Evolutionary conservation across 2,113 vertebrate species (phyloP).

Genomic region (Triplophysa rosa): DNA sequence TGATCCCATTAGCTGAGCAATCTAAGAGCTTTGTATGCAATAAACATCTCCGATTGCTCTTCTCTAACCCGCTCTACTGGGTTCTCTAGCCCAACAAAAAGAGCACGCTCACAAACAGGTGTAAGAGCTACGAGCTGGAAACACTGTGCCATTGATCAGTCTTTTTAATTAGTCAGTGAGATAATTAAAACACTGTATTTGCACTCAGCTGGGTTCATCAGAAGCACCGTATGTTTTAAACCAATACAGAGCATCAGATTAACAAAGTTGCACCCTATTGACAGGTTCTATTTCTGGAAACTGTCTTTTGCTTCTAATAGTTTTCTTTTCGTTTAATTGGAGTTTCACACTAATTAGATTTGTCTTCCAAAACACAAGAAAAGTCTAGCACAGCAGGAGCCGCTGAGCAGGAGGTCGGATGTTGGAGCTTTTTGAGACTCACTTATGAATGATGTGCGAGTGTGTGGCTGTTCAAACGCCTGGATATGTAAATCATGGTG

Average conservation of each 20-base stretch:
- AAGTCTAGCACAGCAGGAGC: constrained; percentile 52
- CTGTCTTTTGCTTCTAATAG: constrained; percentile 42
- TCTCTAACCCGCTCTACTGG: neutral
- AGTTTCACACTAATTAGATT: constrained; percentile 57
- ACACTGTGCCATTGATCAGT: constrained; percentile 49
- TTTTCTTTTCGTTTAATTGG: constrained; percentile 49
- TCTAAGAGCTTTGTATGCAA: constrained; percentile 25
- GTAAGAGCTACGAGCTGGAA: constrained; percentile 36
- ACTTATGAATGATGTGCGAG: constrained; percentile 9
- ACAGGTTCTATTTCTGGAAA: constrained; percentile 46
- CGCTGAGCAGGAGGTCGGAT: constrained; percentile 49
- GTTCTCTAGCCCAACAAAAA: constrained; percentile 20
- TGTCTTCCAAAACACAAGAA: constrained; percentile 54
- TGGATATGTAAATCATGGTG: neutral
- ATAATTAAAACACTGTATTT: constrained; percentile 41
- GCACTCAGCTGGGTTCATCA: constrained; percentile 47
- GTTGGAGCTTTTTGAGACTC: constrained; percentile 43
- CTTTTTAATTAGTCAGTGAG: constrained; percentile 54
- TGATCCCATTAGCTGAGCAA: constrained; percentile 48
- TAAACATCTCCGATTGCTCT: constrained; percentile 19
- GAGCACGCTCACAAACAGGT: constrained; percentile 28
- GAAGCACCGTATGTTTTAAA: constrained; percentile 19
- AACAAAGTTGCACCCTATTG: constrained; percentile 33
- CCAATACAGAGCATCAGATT: neutral
- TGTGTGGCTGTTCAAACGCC: neutral